Percentiles rank a stretch among this genome's conserved stretches.
phyloP scores from a whole-genome alignment of 2,797 vertebrate genomes.

The Coregonus ussuriensis region DNA sequence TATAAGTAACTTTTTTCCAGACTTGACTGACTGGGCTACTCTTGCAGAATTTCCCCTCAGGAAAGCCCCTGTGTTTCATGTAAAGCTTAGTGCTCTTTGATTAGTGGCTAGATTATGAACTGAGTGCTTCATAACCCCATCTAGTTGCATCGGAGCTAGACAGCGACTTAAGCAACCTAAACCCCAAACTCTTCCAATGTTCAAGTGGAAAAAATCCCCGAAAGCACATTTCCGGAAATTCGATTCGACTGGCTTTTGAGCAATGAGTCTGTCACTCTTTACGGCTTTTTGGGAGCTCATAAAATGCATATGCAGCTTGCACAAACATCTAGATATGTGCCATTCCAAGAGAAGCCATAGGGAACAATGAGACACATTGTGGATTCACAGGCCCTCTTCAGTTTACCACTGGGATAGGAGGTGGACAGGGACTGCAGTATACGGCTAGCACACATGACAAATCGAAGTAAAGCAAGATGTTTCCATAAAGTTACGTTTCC shows the following conservation, averaged over 20 bases:
- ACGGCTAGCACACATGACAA: background rate
- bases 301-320: slow-evolving; percentile 27
- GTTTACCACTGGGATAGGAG: background rate
- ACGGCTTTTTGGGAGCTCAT: slow-evolving; percentile 44
- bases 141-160: slow-evolving; percentile 58
- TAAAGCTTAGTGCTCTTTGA: background rate
- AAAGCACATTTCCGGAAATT: slow-evolving; percentile 27
- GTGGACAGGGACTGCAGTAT: background rate
- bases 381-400: background rate
- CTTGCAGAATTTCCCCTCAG: slow-evolving; percentile 10
- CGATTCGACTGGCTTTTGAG: slow-evolving; percentile 53
- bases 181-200: slow-evolving; percentile 20
- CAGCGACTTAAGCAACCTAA: slow-evolving; percentile 38
- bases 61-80: background rate
- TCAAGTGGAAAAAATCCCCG: slow-evolving; percentile 31
- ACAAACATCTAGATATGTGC: slow-evolving; percentile 28
- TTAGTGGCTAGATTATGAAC: slow-evolving; percentile 6
- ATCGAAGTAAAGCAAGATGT: background rate
- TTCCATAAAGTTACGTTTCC: background rate
- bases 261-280: slow-evolving; percentile 62
- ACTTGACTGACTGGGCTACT: background rate
- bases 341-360: slow-evolving; percentile 12
- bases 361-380: slow-evolving; percentile 11
- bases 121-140: slow-evolving; percentile 13
- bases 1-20: background rate